Evolutionary conservation across 2,797 vertebrate genomes (phyloP).

Genomic region (Fundulus diaphanus): DNA sequence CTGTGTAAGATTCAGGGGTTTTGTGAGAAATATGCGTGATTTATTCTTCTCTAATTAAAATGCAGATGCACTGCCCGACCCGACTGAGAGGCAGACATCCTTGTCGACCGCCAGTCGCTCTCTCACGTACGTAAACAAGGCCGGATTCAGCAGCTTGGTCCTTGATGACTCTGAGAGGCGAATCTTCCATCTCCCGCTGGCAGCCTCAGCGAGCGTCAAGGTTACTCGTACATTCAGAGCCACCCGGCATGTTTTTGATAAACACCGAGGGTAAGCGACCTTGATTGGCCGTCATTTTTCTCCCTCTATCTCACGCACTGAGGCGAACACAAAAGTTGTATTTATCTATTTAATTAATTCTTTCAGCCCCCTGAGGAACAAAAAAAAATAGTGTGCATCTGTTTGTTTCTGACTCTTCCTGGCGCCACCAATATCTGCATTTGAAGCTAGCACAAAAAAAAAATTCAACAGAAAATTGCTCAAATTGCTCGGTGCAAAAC

Average conservation of each 20-base stretch:
- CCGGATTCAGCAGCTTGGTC: conserved; percentile 40
- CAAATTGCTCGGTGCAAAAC: too few relatives aligned
- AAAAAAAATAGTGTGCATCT: conserved; percentile 15
- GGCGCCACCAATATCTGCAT: background rate
- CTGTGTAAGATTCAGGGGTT: background rate
- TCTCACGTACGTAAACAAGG: conserved; percentile 23
- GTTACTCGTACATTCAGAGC: conserved; percentile 49
- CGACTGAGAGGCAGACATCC: conserved; percentile 24
- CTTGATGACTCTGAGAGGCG: conserved; percentile 33
- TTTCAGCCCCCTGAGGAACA: conserved; percentile 16
- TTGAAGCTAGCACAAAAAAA: background rate
- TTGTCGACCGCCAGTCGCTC: conserved; percentile 12
- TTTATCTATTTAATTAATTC: conserved; percentile 40
- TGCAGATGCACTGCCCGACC: conserved; percentile 16
- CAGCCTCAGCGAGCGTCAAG: conserved; percentile 47
- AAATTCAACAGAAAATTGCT: too few relatives aligned
- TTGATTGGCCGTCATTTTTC: conserved; percentile 33
- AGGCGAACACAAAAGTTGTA: conserved; percentile 8
- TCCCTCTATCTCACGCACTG: conserved; percentile 3
- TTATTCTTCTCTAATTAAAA: conserved; percentile 47
- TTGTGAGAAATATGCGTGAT: conserved; percentile 9
- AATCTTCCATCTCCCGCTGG: conserved; percentile 35
- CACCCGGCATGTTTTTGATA: conserved; percentile 44
- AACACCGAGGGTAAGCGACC: conserved; percentile 30
- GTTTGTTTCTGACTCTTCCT: conserved; percentile 14